Base-by-base conservation (phyloP, 2,113 vertebrate species). In the Psophia crepitans region DNA sequence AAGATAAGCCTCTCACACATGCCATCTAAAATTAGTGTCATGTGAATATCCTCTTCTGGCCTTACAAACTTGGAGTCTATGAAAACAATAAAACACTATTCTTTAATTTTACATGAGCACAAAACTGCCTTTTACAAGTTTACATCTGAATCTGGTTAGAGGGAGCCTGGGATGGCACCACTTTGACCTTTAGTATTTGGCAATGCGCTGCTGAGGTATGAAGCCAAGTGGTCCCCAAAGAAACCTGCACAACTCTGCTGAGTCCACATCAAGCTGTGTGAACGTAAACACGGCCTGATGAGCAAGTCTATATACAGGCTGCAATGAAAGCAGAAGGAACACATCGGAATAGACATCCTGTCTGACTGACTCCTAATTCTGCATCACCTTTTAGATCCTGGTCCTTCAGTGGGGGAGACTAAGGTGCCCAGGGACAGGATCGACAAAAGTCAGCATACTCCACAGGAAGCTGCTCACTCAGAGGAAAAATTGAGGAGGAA, bases 51-150 rank as follows among this genome's bases (percentile, higher is more conserved):
- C 70, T 91, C 91, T 85, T 84, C 84, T 96, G 87, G 91, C 84
- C 91, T 95, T 84, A 77, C 28, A 96, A 93, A 87, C 44, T 49
- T 61, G 1, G 39, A 74, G 58, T 84, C 91, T 71, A 14, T 74
- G 76, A 89, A 94, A 94, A 95, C 93, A 97, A 92, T 87, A 92
- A 97, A 92, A 43, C 86, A 89, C 86, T 66, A 63, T 94, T 92
- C 84, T 96, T 93, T 89, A 73, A 90, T 84, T 92, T 89, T 80
- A 92, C 76, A 87, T 7, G 69, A 89, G 73, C 73, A 93, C 80
- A 93, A 91, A 96, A 83, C 30, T 81, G 76, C 24, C 86, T 95
- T 94, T 95, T 88, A 93, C 43, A 35, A 74, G 80, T 57, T 69
- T 84, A 44, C 83, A 93, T 90, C 80, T 97, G 95, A 93, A 79